Conservation (phyloP, 2,888 invertebrate species). For the Allolobophora icterica region DNA sequence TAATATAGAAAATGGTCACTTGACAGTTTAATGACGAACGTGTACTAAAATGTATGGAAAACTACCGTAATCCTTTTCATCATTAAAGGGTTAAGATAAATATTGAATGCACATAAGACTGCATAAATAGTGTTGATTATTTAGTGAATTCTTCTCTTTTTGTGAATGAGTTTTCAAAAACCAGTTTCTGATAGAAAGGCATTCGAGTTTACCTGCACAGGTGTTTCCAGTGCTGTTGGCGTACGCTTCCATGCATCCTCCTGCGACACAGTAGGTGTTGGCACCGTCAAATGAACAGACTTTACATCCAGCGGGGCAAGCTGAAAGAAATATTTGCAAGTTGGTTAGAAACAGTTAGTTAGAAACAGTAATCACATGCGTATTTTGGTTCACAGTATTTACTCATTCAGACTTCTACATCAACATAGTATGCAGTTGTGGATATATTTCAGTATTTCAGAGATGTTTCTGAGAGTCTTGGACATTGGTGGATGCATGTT, state of each 20-base stretch:
- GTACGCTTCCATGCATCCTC: slow-evolving; percentile 33
- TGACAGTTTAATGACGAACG: no score
- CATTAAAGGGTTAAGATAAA: no score
- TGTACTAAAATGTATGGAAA: no score
- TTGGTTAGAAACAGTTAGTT: no score
- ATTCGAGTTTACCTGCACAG: background rate
- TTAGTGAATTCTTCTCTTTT: background rate
- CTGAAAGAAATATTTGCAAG: slow-evolving; percentile 26
- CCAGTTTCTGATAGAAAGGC: background rate
- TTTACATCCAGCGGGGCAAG: slow-evolving; percentile 37
- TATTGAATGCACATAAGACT: background rate
- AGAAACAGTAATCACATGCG: no score
- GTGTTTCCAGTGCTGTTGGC: background rate
- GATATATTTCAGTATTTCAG: no score
- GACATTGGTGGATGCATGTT: no score
- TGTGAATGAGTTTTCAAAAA: background rate
- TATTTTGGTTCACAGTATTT: no score
- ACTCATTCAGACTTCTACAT: no score
- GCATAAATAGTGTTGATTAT: background rate
- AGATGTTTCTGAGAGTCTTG: no score
- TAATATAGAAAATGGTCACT: background rate
- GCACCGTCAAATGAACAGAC: slow-evolving; percentile 36
- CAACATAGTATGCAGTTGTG: no score
- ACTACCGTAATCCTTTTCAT: no score
- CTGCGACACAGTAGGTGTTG: slow-evolving; percentile 35